Evolutionary conservation across 2,888 invertebrate species (phyloP).

Genomic region (Nymphalis urticae): DNA sequence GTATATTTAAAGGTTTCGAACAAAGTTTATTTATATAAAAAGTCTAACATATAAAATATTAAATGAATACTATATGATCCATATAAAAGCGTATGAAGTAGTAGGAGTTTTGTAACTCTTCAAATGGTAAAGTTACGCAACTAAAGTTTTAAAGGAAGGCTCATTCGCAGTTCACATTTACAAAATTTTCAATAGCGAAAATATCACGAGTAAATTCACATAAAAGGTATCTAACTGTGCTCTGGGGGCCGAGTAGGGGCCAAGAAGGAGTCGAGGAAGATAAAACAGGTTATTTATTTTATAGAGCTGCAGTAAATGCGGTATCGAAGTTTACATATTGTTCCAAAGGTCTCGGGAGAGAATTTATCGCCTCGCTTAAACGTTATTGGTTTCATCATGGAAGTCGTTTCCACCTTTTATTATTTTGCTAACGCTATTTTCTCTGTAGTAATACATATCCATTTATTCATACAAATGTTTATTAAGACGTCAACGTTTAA

Average conservation of each 20-base stretch:
- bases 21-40: no score
- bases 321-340: constrained; percentile 52
- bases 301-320: constrained; percentile 52
- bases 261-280: constrained; percentile 36
- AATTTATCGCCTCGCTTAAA: constrained; percentile 32
- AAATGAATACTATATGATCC: neutral
- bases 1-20: no score
- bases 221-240: constrained; percentile 46
- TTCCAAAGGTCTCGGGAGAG: constrained; percentile 28
- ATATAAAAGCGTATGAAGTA: neutral
- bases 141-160: neutral
- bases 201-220: constrained; percentile 42
- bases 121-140: constrained; percentile 8
- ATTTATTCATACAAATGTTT: neutral
- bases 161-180: constrained; percentile 26
- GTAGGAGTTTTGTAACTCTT: neutral
- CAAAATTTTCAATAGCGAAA: constrained; percentile 42
- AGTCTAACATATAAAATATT: no score
- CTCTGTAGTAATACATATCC: neutral
- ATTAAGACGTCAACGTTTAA: no score
- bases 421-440: constrained; percentile 8
- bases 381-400: constrained; percentile 40
- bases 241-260: constrained; percentile 38
- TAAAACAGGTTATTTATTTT: constrained; percentile 61
- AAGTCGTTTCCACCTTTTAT: constrained; percentile 33